Conservation (phyloP, 2,888 invertebrate species). For the Xanthorhoe spadicearia region DNA sequence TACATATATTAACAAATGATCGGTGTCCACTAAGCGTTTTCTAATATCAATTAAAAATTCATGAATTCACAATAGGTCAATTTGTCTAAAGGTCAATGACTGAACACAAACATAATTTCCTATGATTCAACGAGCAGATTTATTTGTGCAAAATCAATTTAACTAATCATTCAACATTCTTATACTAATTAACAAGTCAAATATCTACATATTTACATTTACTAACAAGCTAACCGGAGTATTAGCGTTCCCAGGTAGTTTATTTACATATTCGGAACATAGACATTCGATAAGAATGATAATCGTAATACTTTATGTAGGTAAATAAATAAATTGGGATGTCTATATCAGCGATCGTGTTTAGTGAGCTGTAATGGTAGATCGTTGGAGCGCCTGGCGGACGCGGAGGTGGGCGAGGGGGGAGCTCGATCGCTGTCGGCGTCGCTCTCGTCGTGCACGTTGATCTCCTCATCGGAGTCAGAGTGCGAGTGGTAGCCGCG, state of each 20-base stretch:
- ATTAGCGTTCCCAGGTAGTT: slow-evolving; percentile 67
- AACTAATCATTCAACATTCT: slow-evolving; percentile 59
- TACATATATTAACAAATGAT: background rate
- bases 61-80: slow-evolving; percentile 5
- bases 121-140: slow-evolving; percentile 23
- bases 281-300: slow-evolving; percentile 68
- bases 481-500: slow-evolving; percentile 82
- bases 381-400: slow-evolving; percentile 60
- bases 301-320: slow-evolving; percentile 66
- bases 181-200: slow-evolving; percentile 70
- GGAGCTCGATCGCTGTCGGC: slow-evolving; percentile 80
- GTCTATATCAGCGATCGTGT: slow-evolving; percentile 85
- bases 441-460: slow-evolving; percentile 92
- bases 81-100: slow-evolving; percentile 26
- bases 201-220: slow-evolving; percentile 76
- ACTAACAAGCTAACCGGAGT: slow-evolving; percentile 73
- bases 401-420: slow-evolving; percentile 69
- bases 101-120: slow-evolving; percentile 24
- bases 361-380: slow-evolving; percentile 89
- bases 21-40: slow-evolving; percentile 1
- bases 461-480: slow-evolving; percentile 92
- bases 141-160: slow-evolving; percentile 71
- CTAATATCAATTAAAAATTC: background rate
- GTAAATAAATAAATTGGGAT: slow-evolving; percentile 60
- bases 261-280: slow-evolving; percentile 75